A percentile compares a stretch with the other conserved stretches of the same genome.
These are phyloP conservation scores for Alaudala cheleensis DNA, from an alignment of 2,113 vertebrate genomes.

Conservation along the genomic window DNA sequence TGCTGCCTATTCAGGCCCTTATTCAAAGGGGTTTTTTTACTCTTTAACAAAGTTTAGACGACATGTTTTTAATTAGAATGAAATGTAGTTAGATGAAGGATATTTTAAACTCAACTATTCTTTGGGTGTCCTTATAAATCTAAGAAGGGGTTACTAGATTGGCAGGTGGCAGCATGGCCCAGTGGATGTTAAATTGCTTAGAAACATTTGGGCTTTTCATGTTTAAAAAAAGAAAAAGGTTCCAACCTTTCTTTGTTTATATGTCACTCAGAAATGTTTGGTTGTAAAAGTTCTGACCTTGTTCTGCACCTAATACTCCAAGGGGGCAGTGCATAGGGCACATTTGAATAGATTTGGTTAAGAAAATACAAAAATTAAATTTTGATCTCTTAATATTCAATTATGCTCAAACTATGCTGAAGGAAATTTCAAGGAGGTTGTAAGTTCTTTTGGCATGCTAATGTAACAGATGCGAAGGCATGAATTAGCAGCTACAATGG, in stretches of 20 bases:
- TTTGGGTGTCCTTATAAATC: neutral
- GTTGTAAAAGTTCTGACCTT: conserved; percentile 60
- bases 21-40: neutral
- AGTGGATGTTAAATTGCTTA: conserved; percentile 30
- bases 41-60: neutral
- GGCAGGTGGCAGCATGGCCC: conserved; percentile 41
- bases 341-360: conserved; percentile 64
- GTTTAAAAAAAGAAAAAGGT: conserved; percentile 29
- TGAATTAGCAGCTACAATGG: conserved; percentile 63
- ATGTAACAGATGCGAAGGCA: conserved; percentile 65
- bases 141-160: neutral
- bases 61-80: conserved; percentile 16
- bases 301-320: conserved; percentile 14
- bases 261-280: conserved; percentile 38
- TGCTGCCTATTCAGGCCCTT: conserved; percentile 22
- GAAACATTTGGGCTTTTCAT: conserved; percentile 30
- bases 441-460: conserved; percentile 70
- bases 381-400: conserved; percentile 66
- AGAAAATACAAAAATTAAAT: conserved; percentile 62
- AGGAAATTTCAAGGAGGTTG: conserved; percentile 68
- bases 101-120: conserved; percentile 35
- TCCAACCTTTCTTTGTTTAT: conserved; percentile 52
- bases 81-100: neutral
- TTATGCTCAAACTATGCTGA: conserved; percentile 58
- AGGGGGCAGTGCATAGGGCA: conserved; percentile 6